Conservation (phyloP, 2,113 vertebrate genomes). For the Apodemus speciosus region DNA sequence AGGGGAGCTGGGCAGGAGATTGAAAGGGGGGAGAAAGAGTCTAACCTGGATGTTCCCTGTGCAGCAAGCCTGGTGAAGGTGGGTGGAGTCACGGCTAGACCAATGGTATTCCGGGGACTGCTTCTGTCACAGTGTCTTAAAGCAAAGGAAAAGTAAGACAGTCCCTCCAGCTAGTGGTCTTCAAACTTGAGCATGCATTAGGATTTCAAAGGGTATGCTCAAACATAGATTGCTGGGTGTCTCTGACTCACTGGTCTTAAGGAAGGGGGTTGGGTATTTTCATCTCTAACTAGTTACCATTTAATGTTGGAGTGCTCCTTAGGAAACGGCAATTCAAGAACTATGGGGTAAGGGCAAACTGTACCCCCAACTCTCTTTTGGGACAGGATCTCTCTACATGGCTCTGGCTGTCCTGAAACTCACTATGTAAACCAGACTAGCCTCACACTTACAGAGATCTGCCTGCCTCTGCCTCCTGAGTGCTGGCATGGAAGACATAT, state of each 20-base stretch:
- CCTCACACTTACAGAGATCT: background rate
- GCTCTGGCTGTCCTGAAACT: background rate
- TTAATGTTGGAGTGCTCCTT: background rate
- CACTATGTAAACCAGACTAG: background rate
- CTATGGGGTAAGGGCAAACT: background rate
- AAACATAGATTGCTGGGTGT: background rate
- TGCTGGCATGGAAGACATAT: background rate
- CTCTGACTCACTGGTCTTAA: background rate
- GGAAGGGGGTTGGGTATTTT: background rate
- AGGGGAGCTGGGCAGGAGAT: too few species aligned
- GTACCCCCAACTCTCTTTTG: background rate
- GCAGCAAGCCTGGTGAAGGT: too few species aligned
- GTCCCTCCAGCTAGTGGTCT: background rate
- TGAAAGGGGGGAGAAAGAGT: too few species aligned
- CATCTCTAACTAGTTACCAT: background rate
- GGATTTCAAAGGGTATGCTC: background rate
- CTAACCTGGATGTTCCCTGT: too few species aligned
- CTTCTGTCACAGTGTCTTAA: too few species aligned
- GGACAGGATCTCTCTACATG: background rate
- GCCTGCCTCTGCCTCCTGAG: background rate
- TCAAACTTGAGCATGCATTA: background rate
- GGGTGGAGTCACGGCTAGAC: too few species aligned
- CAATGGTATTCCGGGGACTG: too few species aligned
- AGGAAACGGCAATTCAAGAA: background rate
- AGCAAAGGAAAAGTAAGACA: background rate